Conservation (phyloP, 2,888 invertebrate species). For the Nasonovia ribisnigri region DNA sequence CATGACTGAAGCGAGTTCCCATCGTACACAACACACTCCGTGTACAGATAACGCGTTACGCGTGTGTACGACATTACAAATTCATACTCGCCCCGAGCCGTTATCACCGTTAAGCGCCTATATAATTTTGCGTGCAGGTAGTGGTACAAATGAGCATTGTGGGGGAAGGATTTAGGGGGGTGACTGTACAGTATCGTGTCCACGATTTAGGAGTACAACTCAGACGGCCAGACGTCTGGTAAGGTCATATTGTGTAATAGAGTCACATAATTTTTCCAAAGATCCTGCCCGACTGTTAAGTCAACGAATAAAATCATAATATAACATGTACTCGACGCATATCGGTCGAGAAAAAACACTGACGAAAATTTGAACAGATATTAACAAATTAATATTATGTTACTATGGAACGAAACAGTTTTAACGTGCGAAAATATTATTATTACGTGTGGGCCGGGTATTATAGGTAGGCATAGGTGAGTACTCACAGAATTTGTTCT, state of each 20-base stretch:
- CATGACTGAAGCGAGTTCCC: slow-evolving; percentile 57
- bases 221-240: neutral
- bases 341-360: neutral
- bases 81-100: slow-evolving; percentile 59
- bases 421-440: neutral
- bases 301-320: neutral
- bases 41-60: neutral
- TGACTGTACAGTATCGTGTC: neutral
- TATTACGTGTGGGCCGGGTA: neutral
- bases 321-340: neutral
- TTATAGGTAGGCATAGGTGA: neutral
- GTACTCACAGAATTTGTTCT: slow-evolving; percentile 52
- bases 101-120: neutral
- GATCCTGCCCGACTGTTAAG: neutral
- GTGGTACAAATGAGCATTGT: neutral
- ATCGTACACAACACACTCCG: slow-evolving; percentile 31
- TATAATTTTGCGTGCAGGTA: neutral
- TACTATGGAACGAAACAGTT: neutral
- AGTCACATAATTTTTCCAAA: neutral
- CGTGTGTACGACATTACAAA: slow-evolving; percentile 26
- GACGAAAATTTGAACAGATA: no score
- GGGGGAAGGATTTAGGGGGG: neutral
- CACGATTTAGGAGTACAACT: no score
- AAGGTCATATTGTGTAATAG: neutral
- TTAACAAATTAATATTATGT: no score